Evolutionary conservation across 1,140 invertebrate species (phyloP).

Genomic region (Venustaconcha ellipsiformis): DNA sequence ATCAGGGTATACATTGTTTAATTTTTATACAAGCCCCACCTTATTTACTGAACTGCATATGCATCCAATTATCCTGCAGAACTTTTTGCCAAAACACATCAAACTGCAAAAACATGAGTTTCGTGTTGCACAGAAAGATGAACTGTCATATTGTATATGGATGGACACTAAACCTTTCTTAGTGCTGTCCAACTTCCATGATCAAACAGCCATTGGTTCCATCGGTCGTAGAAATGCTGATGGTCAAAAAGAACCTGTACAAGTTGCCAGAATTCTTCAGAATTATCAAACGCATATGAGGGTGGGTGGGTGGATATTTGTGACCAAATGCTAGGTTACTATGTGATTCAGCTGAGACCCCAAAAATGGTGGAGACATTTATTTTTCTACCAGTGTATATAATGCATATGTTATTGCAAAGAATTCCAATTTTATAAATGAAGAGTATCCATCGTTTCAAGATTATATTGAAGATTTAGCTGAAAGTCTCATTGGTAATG

Average conservation of each 20-base stretch:
- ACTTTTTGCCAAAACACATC: slow-evolving; percentile 4
- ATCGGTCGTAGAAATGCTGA: too few species aligned
- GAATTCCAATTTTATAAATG: not conserved
- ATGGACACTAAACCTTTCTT: too few species aligned
- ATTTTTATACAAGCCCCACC: slow-evolving; percentile 15
- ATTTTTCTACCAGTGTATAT: slow-evolving; percentile 5
- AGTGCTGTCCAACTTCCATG: too few species aligned
- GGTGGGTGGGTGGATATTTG: slow-evolving; percentile 4
- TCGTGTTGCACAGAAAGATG: slow-evolving; percentile 20
- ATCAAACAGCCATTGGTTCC: too few species aligned
- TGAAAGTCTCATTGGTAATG: not conserved
- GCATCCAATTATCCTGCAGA: slow-evolving; percentile 8
- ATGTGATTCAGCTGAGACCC: too few species aligned
- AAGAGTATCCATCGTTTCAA: slow-evolving; percentile 6
- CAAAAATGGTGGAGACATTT: slow-evolving; percentile 19
- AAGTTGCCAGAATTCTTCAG: not conserved
- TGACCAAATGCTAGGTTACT: slow-evolving; percentile 24
- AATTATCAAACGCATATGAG: slow-evolving; percentile 18
- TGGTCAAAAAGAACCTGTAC: not conserved
- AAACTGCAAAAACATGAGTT: slow-evolving; percentile 15
- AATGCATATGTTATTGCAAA: slow-evolving; percentile 23
- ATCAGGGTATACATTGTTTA: too few species aligned
- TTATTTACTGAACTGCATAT: slow-evolving; percentile 10
- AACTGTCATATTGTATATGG: too few species aligned
- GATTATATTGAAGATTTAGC: slow-evolving; percentile 8